A percentile compares a stretch with the other conserved stretches of the same genome.
These are phyloP conservation scores for Watersipora subatra DNA, from an alignment of 1,140 invertebrate genomes.

Conservation along the genomic window DNA sequence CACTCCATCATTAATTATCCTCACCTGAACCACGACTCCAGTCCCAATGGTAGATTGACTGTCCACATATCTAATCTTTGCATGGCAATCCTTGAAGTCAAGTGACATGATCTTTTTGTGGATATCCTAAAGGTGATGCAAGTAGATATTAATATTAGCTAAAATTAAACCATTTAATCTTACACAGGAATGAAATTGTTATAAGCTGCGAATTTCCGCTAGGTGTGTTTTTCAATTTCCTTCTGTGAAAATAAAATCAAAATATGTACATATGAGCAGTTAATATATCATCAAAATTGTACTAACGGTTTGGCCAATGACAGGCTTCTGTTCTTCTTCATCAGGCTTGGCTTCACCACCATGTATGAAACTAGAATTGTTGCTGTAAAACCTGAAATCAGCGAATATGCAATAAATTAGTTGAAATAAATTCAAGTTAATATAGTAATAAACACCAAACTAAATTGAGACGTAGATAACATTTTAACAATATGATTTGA, in stretches of 20 bases:
- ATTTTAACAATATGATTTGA: no score
- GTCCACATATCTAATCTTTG: slow-evolving; percentile 80
- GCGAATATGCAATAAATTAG: no score
- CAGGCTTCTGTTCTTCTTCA: neutral
- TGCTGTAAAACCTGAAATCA: slow-evolving; percentile 2
- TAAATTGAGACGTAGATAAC: no score
- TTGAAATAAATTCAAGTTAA: no score
- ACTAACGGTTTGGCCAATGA: slow-evolving; percentile 3
- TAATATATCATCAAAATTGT: neutral
- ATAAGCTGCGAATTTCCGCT: no score
- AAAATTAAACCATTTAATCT: no score
- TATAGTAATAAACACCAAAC: no score
- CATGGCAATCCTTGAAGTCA: slow-evolving; percentile 82
- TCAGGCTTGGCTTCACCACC: neutral
- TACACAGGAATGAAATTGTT: no score
- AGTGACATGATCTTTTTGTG: slow-evolving; percentile 79
- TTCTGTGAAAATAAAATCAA: no score
- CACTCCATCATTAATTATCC: neutral
- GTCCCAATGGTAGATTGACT: slow-evolving; percentile 71
- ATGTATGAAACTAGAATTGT: slow-evolving; percentile 2
- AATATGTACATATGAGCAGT: no score
- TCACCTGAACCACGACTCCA: slow-evolving; percentile 75
- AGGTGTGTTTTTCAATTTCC: no score
- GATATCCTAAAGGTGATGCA: slow-evolving; percentile 54
- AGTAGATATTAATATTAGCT: no score